Evolutionary conservation across 2,888 invertebrate species (phyloP).

Genomic region (Tenthredo notha): DNA sequence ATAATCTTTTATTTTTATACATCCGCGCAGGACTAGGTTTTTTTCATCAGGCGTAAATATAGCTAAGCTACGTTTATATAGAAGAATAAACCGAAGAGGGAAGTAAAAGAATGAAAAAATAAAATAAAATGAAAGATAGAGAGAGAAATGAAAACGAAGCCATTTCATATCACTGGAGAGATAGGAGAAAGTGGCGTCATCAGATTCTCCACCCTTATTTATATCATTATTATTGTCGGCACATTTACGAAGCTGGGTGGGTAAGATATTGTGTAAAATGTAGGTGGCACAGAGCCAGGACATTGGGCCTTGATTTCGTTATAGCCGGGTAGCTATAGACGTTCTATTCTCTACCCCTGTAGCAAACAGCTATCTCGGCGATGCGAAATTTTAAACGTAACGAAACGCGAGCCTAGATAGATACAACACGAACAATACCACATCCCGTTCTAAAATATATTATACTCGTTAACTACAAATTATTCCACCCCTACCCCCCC

Average conservation of each 20-base stretch:
- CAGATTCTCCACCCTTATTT: not conserved
- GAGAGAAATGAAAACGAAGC: not conserved
- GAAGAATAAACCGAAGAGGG: not conserved
- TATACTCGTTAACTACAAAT: conserved; percentile 12
- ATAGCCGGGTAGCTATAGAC: too few species aligned
- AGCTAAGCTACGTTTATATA: not conserved
- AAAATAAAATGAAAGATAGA: not conserved
- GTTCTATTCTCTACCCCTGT: not conserved
- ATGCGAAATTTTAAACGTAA: not conserved
- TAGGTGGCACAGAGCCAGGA: conserved; percentile 3
- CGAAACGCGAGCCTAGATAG: not conserved
- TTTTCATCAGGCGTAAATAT: not conserved
- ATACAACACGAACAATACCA: not conserved
- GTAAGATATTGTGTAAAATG: not conserved
- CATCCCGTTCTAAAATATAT: conserved; percentile 24
- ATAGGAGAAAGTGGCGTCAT: conserved; percentile 2
- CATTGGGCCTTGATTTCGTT: not conserved
- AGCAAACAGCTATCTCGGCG: not conserved
- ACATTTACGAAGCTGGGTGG: not conserved
- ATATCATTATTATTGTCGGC: conserved; percentile 5
- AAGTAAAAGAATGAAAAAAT: too few species aligned
- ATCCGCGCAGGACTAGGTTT: not conserved
- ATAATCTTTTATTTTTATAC: not conserved
- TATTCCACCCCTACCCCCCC: not conserved
- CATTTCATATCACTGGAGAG: not conserved